phyloP scores from a whole-genome alignment of 1,140 invertebrate genomes.

The Rhagoletis pomonella region DNA sequence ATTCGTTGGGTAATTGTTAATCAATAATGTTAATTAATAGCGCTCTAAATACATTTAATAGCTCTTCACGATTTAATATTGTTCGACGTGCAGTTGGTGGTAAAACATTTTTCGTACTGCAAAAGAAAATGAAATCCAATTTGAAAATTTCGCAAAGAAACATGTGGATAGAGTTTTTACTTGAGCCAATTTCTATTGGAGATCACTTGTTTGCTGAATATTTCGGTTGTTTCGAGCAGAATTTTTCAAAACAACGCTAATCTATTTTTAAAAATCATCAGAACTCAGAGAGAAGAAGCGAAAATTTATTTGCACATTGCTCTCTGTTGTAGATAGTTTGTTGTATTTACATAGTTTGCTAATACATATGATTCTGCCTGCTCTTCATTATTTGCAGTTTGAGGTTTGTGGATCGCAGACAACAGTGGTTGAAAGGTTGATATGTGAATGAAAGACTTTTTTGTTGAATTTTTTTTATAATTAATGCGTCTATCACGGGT shows the following conservation, averaged over 20 bases:
- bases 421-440: neutral
- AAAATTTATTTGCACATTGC: constrained; percentile 6
- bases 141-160: neutral
- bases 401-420: constrained; percentile 15
- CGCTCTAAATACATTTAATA: neutral
- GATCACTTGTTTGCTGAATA: constrained; percentile 10
- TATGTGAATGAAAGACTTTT: no score
- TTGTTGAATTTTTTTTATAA: no score
- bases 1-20: constrained; percentile 6
- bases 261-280: constrained; percentile 44
- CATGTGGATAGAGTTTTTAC: neutral
- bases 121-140: constrained; percentile 28
- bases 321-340: neutral
- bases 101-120: constrained; percentile 22
- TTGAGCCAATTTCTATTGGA: neutral
- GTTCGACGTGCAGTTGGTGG: neutral
- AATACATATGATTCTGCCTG: no score
- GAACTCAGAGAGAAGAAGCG: neutral
- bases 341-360: no score
- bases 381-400: neutral
- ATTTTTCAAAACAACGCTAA: constrained; percentile 21
- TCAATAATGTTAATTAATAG: constrained; percentile 48
- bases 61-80: neutral
- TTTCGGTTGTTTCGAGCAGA: constrained; percentile 11
- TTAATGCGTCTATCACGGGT: no score